Evolutionary conservation across 2,888 invertebrate genomes (phyloP).

Genomic region (Diloba caeruleocephala): DNA sequence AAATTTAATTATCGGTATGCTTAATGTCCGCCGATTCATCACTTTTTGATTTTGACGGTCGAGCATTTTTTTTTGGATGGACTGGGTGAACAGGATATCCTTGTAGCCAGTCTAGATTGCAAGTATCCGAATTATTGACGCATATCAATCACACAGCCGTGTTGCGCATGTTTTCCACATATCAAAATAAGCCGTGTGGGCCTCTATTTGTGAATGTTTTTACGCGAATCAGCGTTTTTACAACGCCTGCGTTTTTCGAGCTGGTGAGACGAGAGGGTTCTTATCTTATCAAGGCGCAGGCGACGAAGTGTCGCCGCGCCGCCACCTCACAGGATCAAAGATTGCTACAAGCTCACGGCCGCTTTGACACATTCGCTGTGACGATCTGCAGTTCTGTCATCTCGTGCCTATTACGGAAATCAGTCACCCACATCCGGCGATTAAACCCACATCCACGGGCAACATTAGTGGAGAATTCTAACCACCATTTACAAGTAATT

Average conservation of each 20-base stretch:
- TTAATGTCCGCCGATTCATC: conserved; percentile 66
- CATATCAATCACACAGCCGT: conserved; percentile 68
- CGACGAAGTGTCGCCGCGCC: conserved; percentile 70
- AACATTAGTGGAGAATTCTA: conserved; percentile 65
- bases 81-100: conserved; percentile 52
- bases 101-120: conserved; percentile 52
- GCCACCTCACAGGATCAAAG: conserved; percentile 64
- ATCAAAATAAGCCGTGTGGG: conserved; percentile 69
- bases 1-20: conserved; percentile 64
- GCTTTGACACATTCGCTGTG: conserved; percentile 45
- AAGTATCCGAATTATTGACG: conserved; percentile 61
- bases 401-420: conserved; percentile 64
- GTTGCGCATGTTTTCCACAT: conserved; percentile 63
- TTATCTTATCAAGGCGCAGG: conserved; percentile 72
- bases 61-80: conserved; percentile 34
- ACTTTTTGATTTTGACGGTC: conserved; percentile 54
- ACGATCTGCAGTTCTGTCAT: conserved; percentile 53
- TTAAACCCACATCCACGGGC: conserved; percentile 71
- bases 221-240: conserved; percentile 70
- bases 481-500: conserved; percentile 75
- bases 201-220: conserved; percentile 80
- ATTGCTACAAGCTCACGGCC: conserved; percentile 58
- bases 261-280: conserved; percentile 51
- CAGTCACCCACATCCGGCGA: conserved; percentile 71
- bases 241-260: conserved; percentile 46